Percentiles rank a stretch among this genome's conserved stretches.
Conservation (phyloP, 2,888 invertebrate genomes). For the Phasia obesa region DNA sequence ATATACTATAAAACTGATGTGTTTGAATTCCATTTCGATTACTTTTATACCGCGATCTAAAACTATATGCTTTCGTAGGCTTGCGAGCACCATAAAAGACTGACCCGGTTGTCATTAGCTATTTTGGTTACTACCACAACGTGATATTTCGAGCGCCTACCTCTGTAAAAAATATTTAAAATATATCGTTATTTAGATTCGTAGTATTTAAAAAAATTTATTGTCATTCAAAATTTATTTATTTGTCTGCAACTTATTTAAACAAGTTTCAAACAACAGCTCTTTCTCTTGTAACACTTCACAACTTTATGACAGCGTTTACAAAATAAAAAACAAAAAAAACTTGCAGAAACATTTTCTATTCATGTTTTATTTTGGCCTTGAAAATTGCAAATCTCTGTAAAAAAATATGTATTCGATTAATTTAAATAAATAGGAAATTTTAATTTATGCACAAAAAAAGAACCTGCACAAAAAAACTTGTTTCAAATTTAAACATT, state of each 20-base stretch:
- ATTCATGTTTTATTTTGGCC: conserved; percentile 47
- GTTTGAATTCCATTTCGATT: no score
- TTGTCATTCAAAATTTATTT: background rate
- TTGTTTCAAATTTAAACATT: conserved; percentile 42
- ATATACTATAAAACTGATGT: no score
- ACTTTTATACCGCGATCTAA: no score
- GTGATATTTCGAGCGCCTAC: no score
- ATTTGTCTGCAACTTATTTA: background rate
- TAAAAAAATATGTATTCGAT: conserved; percentile 38
- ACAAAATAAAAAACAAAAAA: conserved; percentile 20
- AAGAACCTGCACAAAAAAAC: conserved; percentile 33
- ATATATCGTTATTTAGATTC: no score
- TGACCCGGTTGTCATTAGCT: no score
- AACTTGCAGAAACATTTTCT: no score
- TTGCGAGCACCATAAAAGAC: no score
- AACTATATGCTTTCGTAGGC: no score
- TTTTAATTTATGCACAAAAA: conserved; percentile 41
- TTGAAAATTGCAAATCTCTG: conserved; percentile 51
- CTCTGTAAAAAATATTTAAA: no score
- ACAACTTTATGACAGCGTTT: conserved; percentile 11
- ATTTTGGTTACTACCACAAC: no score
- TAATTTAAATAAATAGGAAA: conserved; percentile 61
- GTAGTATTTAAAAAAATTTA: no score
- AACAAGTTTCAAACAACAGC: conserved; percentile 21
- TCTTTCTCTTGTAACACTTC: conserved; percentile 6